phyloP scores from a whole-genome alignment of 2,113 vertebrate species.

The Aphyosemion australe region DNA sequence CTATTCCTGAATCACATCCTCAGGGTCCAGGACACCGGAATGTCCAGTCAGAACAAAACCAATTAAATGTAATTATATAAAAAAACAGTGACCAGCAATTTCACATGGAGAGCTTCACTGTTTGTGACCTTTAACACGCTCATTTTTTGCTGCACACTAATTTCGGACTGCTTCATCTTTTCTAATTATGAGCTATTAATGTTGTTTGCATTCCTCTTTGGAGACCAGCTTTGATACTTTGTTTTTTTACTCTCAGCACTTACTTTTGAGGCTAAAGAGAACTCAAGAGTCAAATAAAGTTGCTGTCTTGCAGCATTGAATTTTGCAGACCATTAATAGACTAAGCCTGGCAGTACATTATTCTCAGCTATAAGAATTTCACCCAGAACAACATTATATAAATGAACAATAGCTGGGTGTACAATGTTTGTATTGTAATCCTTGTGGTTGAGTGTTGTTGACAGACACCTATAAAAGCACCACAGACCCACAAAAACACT shows the following conservation, averaged over 20 bases:
- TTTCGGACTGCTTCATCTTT: conserved; percentile 6
- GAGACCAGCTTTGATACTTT: background rate
- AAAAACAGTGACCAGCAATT: background rate
- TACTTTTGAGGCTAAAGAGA: background rate
- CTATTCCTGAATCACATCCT: background rate
- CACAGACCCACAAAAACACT: too few relatives aligned
- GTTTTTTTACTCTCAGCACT: conserved; percentile 4
- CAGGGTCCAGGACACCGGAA: background rate
- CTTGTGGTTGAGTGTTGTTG: too few relatives aligned
- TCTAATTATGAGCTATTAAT: conserved; percentile 8
- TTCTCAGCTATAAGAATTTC: too few relatives aligned
- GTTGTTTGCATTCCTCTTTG: conserved; percentile 6
- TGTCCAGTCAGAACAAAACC: conserved; percentile 2
- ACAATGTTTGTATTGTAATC: too few relatives aligned
- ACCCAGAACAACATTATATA: too few relatives aligned
- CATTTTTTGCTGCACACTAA: conserved; percentile 14
- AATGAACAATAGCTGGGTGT: too few relatives aligned
- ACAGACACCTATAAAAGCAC: too few relatives aligned
- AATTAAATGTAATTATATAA: conserved; percentile 1
- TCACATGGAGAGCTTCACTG: background rate
- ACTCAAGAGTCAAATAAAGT: background rate
- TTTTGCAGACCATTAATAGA: background rate
- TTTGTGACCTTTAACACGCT: conserved; percentile 11
- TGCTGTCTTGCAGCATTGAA: background rate
- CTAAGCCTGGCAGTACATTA: too few relatives aligned